Evolutionary conservation across 1,140 invertebrate species (phyloP), one percentile per base, ranked within the genome.

Genomic region (Drosophila arizonae): DNA sequence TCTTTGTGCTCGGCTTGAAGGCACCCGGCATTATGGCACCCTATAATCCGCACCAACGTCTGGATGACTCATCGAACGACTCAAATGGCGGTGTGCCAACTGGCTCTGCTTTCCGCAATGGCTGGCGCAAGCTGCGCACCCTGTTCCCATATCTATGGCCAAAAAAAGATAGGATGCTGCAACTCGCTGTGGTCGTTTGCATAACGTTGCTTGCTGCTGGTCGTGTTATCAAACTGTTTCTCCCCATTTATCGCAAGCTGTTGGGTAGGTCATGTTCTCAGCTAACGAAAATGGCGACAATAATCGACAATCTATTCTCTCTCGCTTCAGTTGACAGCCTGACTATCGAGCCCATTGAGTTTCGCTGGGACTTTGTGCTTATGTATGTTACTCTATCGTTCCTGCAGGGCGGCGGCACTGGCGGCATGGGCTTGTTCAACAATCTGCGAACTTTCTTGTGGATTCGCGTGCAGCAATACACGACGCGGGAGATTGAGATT

Each of bases 71-170:
- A n/a, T 21, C 46, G 1, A 39, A 5, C n/a, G 66, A 72, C 13
- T 45, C 63, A 6, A 21, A 60, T 6, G 67, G 54, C 41, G 61
- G 50, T 11, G 55, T 72, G 9, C 57, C 62, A 8, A 79, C 41
- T 5, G 84, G 87, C n/a, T 91, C 96, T n/a, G 95, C 96, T 50
- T 97, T 96, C 94, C 93, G 92, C 51, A 96, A 96, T 92, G 93
- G 94, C 1, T 96, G 94, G 93, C 93, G 94, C 76, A 98, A 98
- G 92, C 91, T 97, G 6, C 95, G 94, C 81, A 95, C 94, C 0
- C 94, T 99, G 24, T 91, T 95, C 52, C 98, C 98, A 2, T 99
- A 98, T 92, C 93, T 99, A n/a, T 99, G 98, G 98, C 98, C 98
- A 0, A 96, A 95, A 74, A 97, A 96, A 71, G 95, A 95, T 90